Base-by-base conservation (phyloP, 64 coral and sea anemone species). In the Montipora sp. region DNA sequence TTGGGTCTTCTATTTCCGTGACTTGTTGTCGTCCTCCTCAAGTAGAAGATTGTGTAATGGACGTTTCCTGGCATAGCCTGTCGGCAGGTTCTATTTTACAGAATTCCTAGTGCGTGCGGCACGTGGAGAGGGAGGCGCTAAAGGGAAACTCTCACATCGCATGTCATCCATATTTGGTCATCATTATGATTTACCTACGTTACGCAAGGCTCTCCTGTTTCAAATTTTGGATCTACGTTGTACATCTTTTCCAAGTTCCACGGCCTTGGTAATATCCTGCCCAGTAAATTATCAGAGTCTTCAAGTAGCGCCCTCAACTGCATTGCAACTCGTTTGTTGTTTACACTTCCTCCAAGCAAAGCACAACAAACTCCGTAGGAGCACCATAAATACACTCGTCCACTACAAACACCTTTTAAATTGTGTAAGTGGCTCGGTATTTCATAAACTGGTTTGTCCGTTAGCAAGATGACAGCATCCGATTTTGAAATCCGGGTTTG, bases 361-460 rank as follows among this genome's bases (percentile, higher is more conserved):
- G 75, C 47, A 19, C 75, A 77, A 45, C 14, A 47, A 3, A 77
- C 47, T 18, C 75, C 75, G 49, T 77, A 77, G 10, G 12, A 77
- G 7, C 44, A 77, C 75, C 75, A 50, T 48, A 47, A 49, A 49
- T 77, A 77, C 15, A 77, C 75, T 19, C 15, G 75, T 50, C 75
- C 75, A 15, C 49, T 49, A 8, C 46, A 77, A 48, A 48, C 43
- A 3, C 15, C 75, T 19, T 49, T 77, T 77, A 77, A 45, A 50
- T 13, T 48, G 13, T 77, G 45, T 45, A 77, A 77, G 46, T 50
- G 18, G 3, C 12, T 16, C 5, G 75, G 75, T 16, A 77, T 77
- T 50, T 77, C 75, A 77, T 77, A 77, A 77, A 77, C 75, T 16
- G 45, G 75, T 77, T 77, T 77, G 47, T 77, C 75, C 44, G 75